A percentile compares a stretch with the other conserved stretches of the same genome.
phyloP scores from a whole-genome alignment of 2,888 invertebrate species.

The Chironomus riparius region DNA sequence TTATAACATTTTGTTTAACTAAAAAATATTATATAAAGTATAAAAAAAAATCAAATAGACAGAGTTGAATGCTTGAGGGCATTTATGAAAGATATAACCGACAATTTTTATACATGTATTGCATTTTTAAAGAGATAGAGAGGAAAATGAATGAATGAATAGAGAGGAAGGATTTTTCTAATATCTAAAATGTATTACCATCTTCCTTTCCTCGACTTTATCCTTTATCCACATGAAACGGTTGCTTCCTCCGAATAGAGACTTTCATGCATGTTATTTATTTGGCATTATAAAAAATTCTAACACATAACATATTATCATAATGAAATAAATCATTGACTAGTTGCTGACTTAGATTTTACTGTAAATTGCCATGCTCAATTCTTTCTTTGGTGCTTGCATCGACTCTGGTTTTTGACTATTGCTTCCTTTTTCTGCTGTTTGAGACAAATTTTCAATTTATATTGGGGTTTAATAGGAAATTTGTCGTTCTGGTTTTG shows the following conservation, averaged over 20 bases:
- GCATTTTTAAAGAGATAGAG: not conserved
- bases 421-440: too few species aligned
- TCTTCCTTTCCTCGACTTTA: not conserved
- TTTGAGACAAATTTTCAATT: too few species aligned
- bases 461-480: too few species aligned
- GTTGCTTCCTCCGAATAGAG: too few species aligned
- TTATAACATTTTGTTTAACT: slow-evolving; percentile 27
- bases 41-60: not conserved
- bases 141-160: not conserved
- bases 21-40: not conserved
- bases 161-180: not conserved
- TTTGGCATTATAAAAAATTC: too few species aligned
- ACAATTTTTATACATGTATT: not conserved
- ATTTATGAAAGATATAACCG: not conserved
- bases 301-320: not conserved
- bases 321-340: slow-evolving; percentile 7
- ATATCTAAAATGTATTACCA: not conserved
- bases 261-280: too few species aligned
- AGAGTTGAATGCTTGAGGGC: not conserved
- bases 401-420: too few species aligned
- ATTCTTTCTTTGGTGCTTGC: too few species aligned
- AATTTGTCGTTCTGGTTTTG: too few species aligned
- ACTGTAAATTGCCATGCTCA: not conserved
- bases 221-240: not conserved
- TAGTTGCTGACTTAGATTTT: not conserved